Evolutionary conservation across 2,797 vertebrate genomes (phyloP), one percentile per base, ranked within the genome.

Genomic region (Siniperca undulata): DNA sequence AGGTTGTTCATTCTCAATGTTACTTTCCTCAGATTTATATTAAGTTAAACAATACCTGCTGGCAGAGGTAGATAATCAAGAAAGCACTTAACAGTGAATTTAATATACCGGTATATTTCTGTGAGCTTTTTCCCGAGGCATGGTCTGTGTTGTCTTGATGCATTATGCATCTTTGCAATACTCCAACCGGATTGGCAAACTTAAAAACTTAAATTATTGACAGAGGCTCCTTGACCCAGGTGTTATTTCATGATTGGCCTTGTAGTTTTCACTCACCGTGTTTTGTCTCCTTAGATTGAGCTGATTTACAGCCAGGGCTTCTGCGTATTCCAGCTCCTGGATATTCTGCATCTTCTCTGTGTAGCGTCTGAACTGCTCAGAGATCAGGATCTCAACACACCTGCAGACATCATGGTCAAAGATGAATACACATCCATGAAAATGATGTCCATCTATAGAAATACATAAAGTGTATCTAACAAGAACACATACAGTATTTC

Each of bases 331-430:
- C 92, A 99, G 93, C 90, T 98, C 93, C 85, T 66, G 97, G 83
- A 99, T 99, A 80, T 98, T 97, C 78, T 97, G 95, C 98, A 99
- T 98, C 94, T 98, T 99, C 74, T 97, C 95, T 59, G 94, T 98
- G 93, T 98, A 99, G 74, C 96, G 96, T 84, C 96, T 95, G 82
- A 97, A 94, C 95, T 99, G 99, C 82, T 99, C 99, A 34, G 94
- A 94, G 80, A 99, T 98, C 80, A 99, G 93, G 94, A 97, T 96
- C 92, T 99, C 98, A 77, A 99, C 96, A 83, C 98, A 99, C 86
- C 99, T 99, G 92, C 11, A 81, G 40, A 42, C 36, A 73, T 88
- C 52, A 84, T 2, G 20, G 8, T 48, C 40, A 80, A 42, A 27
- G 14, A 59, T 58, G 9, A 70, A 44, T 27, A 34, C 6, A 53